Evolutionary conservation across 2,888 invertebrate species (phyloP).

Genomic region (Beris chalybata): DNA sequence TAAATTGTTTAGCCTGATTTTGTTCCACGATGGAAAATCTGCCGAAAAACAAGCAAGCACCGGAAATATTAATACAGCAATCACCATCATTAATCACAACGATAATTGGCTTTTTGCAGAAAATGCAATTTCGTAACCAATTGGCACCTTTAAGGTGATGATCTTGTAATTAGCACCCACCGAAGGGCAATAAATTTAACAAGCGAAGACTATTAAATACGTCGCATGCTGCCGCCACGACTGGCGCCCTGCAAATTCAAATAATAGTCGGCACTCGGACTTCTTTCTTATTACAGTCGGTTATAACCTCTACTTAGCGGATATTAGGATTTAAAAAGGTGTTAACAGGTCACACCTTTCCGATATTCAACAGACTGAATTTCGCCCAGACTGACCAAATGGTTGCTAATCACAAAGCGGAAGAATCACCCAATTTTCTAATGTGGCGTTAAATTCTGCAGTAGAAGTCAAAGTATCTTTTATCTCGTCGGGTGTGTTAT

Average conservation of each 20-base stretch:
- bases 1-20: too few species aligned
- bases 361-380: slow-evolving; percentile 9
- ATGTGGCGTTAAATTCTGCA: slow-evolving; percentile 19
- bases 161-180: slow-evolving; percentile 33
- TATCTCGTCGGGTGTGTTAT: not conserved
- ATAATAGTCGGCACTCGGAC: slow-evolving; percentile 24
- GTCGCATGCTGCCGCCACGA: slow-evolving; percentile 14
- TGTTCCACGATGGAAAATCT: too few species aligned
- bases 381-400: slow-evolving; percentile 10
- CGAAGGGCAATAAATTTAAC: slow-evolving; percentile 24
- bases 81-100: slow-evolving; percentile 32
- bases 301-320: slow-evolving; percentile 35
- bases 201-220: slow-evolving; percentile 6
- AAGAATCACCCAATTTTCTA: slow-evolving; percentile 13
- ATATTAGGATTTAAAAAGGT: slow-evolving; percentile 38
- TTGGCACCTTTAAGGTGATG: slow-evolving; percentile 32
- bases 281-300: slow-evolving; percentile 5
- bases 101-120: slow-evolving; percentile 31
- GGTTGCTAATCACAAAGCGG: slow-evolving; percentile 28
- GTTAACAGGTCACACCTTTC: slow-evolving; percentile 36
- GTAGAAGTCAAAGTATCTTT: not conserved
- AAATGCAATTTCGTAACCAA: slow-evolving; percentile 16
- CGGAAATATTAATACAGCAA: not conserved
- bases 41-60: too few species aligned
- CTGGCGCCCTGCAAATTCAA: slow-evolving; percentile 32